Evolutionary conservation across 2,888 invertebrate genomes (phyloP).

Genomic region (Vesta saturnalis): DNA sequence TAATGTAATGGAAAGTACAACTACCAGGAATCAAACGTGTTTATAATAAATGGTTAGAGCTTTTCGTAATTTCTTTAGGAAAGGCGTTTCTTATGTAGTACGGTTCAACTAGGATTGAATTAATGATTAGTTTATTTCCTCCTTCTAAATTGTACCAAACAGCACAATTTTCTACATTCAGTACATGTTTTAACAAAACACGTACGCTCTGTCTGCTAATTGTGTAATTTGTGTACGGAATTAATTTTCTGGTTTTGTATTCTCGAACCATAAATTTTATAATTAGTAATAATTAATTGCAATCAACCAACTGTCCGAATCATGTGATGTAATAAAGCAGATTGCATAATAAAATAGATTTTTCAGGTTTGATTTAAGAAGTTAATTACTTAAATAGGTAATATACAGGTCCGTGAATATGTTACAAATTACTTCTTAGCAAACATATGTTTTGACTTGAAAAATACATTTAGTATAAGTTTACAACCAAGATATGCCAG

Average conservation of each 20-base stretch:
- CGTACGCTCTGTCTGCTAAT: background rate
- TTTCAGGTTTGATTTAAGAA: too few species aligned
- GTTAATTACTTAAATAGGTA: too few species aligned
- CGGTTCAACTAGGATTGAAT: background rate
- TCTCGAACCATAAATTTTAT: background rate
- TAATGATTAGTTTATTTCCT: slow-evolving; percentile 1
- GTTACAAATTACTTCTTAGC: too few species aligned
- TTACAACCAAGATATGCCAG: too few species aligned
- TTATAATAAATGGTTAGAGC: background rate
- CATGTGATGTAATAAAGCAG: too few species aligned
- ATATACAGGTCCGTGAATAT: too few species aligned
- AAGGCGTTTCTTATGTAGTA: background rate
- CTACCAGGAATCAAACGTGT: background rate
- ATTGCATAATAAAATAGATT: too few species aligned
- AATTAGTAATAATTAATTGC: background rate
- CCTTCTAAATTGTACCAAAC: background rate
- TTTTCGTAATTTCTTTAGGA: background rate
- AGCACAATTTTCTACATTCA: background rate
- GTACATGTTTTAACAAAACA: background rate
- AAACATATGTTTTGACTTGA: too few species aligned
- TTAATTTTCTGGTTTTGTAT: background rate
- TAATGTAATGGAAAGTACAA: too few species aligned
- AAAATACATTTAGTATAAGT: too few species aligned
- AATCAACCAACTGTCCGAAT: too few species aligned
- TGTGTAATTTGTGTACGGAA: background rate